Conservation (phyloP, 2,888 invertebrate species). For the Parnassius glacialis region DNA sequence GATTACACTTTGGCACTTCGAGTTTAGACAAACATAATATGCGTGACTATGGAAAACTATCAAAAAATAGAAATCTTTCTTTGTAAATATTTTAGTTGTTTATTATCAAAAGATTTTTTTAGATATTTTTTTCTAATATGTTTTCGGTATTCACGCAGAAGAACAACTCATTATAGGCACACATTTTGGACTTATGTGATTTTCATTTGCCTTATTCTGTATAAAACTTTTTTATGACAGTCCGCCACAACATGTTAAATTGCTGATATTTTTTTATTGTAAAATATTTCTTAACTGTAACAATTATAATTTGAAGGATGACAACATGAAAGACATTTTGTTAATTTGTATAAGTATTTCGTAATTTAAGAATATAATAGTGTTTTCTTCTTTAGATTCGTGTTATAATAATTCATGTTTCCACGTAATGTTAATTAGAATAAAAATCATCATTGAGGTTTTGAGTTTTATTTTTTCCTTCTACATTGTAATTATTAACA, state of each 20-base stretch:
- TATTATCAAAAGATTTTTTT: not conserved
- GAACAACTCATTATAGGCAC: constrained; percentile 10
- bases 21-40: constrained; percentile 40
- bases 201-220: constrained; percentile 20
- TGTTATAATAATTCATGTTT: constrained; percentile 81
- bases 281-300: constrained; percentile 4
- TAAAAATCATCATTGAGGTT: constrained; percentile 75
- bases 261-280: constrained; percentile 28
- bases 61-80: constrained; percentile 10
- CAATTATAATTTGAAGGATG: constrained; percentile 43
- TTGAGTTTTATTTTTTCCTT: constrained; percentile 53
- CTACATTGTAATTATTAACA: no score
- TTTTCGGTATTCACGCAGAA: constrained; percentile 18
- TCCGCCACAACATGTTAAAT: not conserved
- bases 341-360: constrained; percentile 77
- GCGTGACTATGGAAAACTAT: constrained; percentile 46
- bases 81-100: no score
- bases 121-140: not conserved
- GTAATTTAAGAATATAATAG: constrained; percentile 77
- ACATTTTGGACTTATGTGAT: constrained; percentile 24
- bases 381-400: constrained; percentile 80
- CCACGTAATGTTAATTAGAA: constrained; percentile 80
- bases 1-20: constrained; percentile 58
- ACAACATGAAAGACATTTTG: constrained; percentile 77
- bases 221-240: not conserved